Evolutionary conservation across 2,113 vertebrate genomes (phyloP).

Genomic region (Ardeotis arabs): DNA sequence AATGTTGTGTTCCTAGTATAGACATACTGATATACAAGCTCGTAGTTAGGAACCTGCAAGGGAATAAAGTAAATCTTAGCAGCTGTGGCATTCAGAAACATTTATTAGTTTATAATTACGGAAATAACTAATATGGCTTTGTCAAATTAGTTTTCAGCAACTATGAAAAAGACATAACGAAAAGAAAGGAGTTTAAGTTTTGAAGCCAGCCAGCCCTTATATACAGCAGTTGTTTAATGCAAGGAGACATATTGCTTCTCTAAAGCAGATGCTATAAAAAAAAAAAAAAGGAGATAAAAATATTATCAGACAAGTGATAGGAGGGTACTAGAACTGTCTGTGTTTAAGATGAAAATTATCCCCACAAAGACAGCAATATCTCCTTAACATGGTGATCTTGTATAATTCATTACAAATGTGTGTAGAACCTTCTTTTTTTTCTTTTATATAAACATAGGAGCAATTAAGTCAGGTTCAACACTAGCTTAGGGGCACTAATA

Average conservation of each 20-base stretch:
- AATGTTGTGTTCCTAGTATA: background rate
- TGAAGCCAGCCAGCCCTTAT: background rate
- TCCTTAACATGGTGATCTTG: background rate
- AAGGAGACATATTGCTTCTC: constrained; percentile 14
- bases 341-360: background rate
- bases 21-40: background rate
- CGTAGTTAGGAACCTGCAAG: background rate
- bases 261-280: constrained; percentile 7
- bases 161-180: background rate
- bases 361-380: background rate
- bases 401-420: background rate
- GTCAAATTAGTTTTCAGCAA: constrained; percentile 22
- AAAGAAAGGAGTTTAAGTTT: background rate
- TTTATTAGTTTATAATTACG: constrained; percentile 19
- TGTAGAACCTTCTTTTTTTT: background rate
- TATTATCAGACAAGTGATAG: background rate
- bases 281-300: background rate
- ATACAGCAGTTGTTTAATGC: background rate
- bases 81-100: background rate
- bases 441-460: background rate
- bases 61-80: background rate
- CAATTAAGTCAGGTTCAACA: background rate
- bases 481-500: background rate
- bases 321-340: background rate
- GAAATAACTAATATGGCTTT: constrained; percentile 18